Evolutionary conservation across 2,888 invertebrate genomes (phyloP), one percentile per base, ranked within the genome.

Genomic region (Diadegma fenestrale): DNA sequence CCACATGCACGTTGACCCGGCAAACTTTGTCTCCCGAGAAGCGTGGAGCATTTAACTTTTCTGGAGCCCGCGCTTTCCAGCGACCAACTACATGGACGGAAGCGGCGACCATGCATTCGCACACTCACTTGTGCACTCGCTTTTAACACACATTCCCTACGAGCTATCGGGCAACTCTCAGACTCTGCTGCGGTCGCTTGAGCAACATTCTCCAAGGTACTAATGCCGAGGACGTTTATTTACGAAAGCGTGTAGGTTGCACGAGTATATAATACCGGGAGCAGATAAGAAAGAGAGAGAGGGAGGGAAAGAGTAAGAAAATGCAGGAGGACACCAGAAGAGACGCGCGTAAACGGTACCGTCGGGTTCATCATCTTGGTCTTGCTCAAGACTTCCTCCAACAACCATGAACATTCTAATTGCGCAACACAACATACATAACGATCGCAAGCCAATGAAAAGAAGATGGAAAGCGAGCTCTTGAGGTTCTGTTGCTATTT

Each of bases 381-480:
- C 73, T 73, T 76, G 69, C 73, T 63, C 63, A 37, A 54, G 68
- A 73, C 66, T 61, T 84, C 80, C 73, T 77, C 66, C 80, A 69
- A 76, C 85, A 63, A n/a, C 79, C 72, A 80, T 82, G 61, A 82
- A 76, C 85, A 85, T 85, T 85, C 82, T 85, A 85, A 85, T 85
- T 85, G 82, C 85, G 80, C 85, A 85, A 85, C 85, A 82, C 77
- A 66, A 43, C 68, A 72, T 76, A 85, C 72, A 85, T 72, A 85
- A 85, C 85, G 82, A 82, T 82, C 82, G 48, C 58, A 37, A 68
- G 68, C 43, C 68, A 77, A 66, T 45, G 45, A 63, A 45, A 61
- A 75, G 51, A 30, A 76, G 79, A 82, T 80, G 82, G 85, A 85
- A 85, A 85, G 85, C 77, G 41, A 72, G 71, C 43, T n/a, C n/a